phyloP scores from a whole-genome alignment of 2,797 vertebrate species.

The Darevskia mixta region DNA sequence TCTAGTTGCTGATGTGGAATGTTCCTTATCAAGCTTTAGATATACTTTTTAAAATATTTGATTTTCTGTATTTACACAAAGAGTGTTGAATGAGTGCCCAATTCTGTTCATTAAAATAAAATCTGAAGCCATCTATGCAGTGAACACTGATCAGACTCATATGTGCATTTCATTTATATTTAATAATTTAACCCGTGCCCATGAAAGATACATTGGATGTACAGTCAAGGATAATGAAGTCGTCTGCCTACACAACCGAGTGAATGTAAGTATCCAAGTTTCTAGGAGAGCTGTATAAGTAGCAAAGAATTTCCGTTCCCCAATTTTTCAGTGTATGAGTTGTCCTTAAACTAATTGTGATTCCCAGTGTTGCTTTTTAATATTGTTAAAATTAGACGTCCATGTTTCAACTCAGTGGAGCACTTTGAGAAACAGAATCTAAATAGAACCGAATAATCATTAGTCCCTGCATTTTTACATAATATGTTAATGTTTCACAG shows the following conservation, averaged over 20 bases:
- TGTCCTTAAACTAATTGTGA: conserved; percentile 40
- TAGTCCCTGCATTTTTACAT: background rate
- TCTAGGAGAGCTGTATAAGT: conserved; percentile 44
- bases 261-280: conserved; percentile 24
- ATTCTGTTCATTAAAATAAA: background rate
- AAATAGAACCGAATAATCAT: conserved; percentile 9
- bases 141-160: conserved; percentile 22
- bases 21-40: background rate
- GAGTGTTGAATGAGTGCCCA: background rate
- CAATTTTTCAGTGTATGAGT: conserved; percentile 33
- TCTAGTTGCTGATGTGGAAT: background rate
- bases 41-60: conserved; percentile 10
- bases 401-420: background rate
- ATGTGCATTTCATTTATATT: conserved; percentile 19
- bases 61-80: conserved; percentile 15
- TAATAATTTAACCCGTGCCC: conserved; percentile 46
- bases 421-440: background rate
- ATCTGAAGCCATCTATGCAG: conserved; percentile 19
- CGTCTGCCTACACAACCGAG: conserved; percentile 54
- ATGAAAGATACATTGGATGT: conserved; percentile 44
- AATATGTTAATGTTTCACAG: background rate
- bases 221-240: conserved; percentile 48
- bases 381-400: conserved; percentile 20
- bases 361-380: conserved; percentile 54
- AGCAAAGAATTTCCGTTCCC: conserved; percentile 49